Evolutionary conservation across 2,888 invertebrate genomes (phyloP), one percentile per base, ranked within the genome.

Genomic region (Bombylius discolor): DNA sequence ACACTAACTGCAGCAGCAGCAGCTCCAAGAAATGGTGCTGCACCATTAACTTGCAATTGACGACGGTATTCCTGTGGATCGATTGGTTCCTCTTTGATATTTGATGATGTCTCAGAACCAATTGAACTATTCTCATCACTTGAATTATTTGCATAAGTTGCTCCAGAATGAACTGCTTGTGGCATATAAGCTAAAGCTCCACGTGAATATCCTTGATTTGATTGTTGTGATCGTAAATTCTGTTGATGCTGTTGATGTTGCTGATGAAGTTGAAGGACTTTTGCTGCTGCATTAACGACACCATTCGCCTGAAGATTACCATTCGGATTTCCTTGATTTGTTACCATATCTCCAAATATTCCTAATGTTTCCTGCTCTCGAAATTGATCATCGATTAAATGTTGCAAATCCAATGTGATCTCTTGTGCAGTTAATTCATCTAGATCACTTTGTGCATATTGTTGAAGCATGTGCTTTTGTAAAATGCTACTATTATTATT

Each of bases 351-450:
- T 65, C 84, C 84, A 73, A 93, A 87, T 47, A 93, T 78, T 44
- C 89, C 89, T 73, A 82, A 74, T 4, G 80, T 77, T 66, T 82
- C 82, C 68, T 82, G 81, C 64, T 92, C 90, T 66, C 86, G 83
- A 76, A 93, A 92, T 76, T 91, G 90, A 72, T 93, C 93, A 76
- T 93, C 92, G 69, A 95, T 93, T 66, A 95, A 81, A 73, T 90
- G 88, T 70, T 94, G 92, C 62, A 95, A 78, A 69, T 95, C 94
- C 68, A 95, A 78, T 62, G 91, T 90, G 71, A 94, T 91, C 76
- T 95, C 95, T 63, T 92, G 90, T 57, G 89, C 88, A 72, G 91
- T 92, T 67, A 95, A 81, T 72, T 93, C 93, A 70, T 89, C 87
- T 60, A 93, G 76, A 69, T 93, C 91, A 59, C 86, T 85, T 58